Conservation (phyloP, 2,888 invertebrate genomes). For the Gonocerus acuteangulatus region DNA sequence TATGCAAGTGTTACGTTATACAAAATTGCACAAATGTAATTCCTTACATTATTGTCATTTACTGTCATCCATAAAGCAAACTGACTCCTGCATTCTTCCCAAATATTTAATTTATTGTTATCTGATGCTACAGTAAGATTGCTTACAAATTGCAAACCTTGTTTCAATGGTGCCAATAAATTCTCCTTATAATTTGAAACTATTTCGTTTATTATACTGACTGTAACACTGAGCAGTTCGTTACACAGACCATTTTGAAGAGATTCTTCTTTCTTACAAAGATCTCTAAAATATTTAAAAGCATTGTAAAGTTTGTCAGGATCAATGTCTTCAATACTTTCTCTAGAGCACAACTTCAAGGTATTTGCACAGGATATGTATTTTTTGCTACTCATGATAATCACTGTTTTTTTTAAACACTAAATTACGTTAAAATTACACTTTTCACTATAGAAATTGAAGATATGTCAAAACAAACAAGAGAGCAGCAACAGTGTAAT, state of each 20-base stretch:
- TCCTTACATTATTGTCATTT: background rate
- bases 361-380: too few relatives aligned
- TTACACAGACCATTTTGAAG: background rate
- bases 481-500: too few relatives aligned
- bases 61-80: background rate
- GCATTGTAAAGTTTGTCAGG: background rate
- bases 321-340: background rate
- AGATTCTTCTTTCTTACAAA: background rate
- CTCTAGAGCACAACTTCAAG: too few relatives aligned
- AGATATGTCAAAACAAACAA: too few relatives aligned
- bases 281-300: background rate
- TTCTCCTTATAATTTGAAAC: background rate
- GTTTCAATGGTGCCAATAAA: background rate
- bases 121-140: conserved; percentile 7
- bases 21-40: conserved; percentile 12
- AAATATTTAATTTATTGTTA: background rate
- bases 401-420: too few relatives aligned
- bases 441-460: too few relatives aligned
- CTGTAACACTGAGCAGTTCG: background rate
- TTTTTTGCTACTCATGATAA: too few relatives aligned
- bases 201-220: background rate
- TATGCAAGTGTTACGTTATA: conserved; percentile 2
- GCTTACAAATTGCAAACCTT: conserved; percentile 11
- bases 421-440: too few relatives aligned
- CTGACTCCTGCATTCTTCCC: background rate